Conservation (phyloP, 2,113 vertebrate genomes). For the Vireo altiloquus region DNA sequence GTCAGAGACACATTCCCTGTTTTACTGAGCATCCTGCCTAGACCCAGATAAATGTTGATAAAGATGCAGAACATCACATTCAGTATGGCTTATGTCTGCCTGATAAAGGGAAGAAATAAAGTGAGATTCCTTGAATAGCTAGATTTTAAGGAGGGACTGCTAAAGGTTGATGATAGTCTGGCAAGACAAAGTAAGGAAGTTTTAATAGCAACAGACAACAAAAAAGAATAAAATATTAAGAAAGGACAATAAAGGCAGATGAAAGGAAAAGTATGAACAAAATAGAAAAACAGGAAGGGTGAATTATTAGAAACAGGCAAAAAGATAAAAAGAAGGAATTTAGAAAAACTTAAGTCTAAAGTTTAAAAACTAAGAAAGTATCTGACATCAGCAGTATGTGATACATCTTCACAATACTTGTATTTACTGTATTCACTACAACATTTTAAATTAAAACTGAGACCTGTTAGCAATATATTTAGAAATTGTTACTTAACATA, state of each 20-base stretch:
- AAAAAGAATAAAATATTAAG: neutral
- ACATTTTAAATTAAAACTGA: neutral
- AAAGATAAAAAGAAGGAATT: neutral
- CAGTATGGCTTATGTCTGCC: neutral
- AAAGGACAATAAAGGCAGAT: neutral
- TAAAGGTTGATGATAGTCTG: neutral
- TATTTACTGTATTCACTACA: neutral
- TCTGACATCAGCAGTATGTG: rapidly evolving
- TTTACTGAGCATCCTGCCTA: neutral
- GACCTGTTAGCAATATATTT: neutral
- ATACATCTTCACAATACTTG: neutral
- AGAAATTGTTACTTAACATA: neutral
- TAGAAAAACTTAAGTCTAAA: neutral
- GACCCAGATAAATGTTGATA: neutral
- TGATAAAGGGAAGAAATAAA: conserved; percentile 31
- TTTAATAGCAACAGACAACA: neutral
- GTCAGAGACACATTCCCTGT: neutral
- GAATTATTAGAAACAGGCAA: conserved; percentile 22
- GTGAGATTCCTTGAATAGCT: conserved; percentile 15
- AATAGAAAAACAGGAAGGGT: neutral
- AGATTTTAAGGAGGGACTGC: conserved; percentile 1
- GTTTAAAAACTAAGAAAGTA: neutral
- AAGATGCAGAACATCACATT: neutral
- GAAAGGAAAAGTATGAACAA: neutral
- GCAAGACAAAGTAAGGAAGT: neutral